Evolutionary conservation across 2,888 invertebrate species (phyloP), one percentile per base, ranked within the genome.

Genomic region (Tetranychus truncatus): DNA sequence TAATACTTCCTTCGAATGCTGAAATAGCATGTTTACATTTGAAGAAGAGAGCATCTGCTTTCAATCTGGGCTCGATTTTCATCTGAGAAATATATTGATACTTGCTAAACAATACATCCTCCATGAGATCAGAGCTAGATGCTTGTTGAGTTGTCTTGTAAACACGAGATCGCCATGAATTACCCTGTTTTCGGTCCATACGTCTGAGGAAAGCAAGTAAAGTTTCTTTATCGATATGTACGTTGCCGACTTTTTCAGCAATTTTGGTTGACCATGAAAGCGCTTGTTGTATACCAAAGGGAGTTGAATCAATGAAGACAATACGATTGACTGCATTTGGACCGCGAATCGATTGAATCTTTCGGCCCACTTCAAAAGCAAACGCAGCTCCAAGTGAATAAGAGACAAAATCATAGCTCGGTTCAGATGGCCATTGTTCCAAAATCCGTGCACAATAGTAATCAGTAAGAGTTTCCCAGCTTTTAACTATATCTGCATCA

Each of bases 361-460:
- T 69, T 11, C 69, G n/a, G 20, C 21, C 69, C 18, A 69, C 69
- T 5, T 69, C 69, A 69, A 69, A 69, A 69, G 21, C 20, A 20
- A 69, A 24, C 8, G 69, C 34, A 20, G 34, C 69, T 69, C 69
- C 69, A 18, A 69, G 11, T 5, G 69, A 69, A 69, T 69, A 69
- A 11, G 21, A 20, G 20, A 69, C 69, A 11, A 69, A 69, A 69
- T 69, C 21, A 21, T 69, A 69, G 1, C 6, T 21, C 15, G 20
- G 69, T 6, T 24, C 9, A 69, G 18, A 11, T 24, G 69, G 21
- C 20, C 34, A 69, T 9, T 20, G 21, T 69, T 69, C 20, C 5
- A 69, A 6, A 24, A 69, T 69, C 20, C 34, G 69, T 20, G 20
- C n/a, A 69, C 69, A 69, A 11, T 24, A 69, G 11, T 11, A 69